Base-by-base conservation (phyloP, 2,797 vertebrate species). In the Sebastes vulpes region DNA sequence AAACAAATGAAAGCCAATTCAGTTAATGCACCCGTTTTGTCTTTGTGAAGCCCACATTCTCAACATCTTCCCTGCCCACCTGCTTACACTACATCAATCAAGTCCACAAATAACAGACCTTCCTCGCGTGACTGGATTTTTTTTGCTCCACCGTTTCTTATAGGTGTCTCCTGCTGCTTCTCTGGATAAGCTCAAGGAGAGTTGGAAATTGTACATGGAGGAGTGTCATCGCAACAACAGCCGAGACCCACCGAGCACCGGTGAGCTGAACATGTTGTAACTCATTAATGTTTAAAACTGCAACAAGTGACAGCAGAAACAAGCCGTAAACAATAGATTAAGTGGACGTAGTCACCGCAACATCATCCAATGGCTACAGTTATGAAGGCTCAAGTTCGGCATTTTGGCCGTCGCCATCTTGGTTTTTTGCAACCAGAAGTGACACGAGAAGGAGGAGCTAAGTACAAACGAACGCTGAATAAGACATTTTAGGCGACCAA, bases 181-280 rank as follows among this genome's bases (percentile, higher is more conserved):
- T 68, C 95, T 97, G 21, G 96, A 98, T 77, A 94, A 92, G 66
- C 67, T 98, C 31, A 93, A 95, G 3, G 96, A 97, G 92, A 97
- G 82, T 32, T 99, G 97, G 98, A 95, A 93, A 75, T 89, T 92
- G 16, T 99, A 99, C 76, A 94, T 90, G 0, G 95, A 97, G n/a
- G 96, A 98, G 83, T 99, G 98, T 72, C 80, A 91, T 2, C 89
- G 42, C 77, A 99, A 99, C 93, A 97, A 97, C 92, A 98, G 96
- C 90, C 95, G 65, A 83, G 92, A 96, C 72, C 96, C 97, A 0
- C 88, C 89, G 0, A 95, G 96, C 64, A 92, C 94, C 0, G 97
- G 98, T 99, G 75, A 94, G 95, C 26, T 12, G 9, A 65, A 48
- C 31, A 35, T 10, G 18, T 16, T 46, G 4, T n/a, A n/a, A 42